Evolutionary conservation across 2,797 vertebrate species (phyloP), one percentile per base, ranked within the genome.

Genomic region (Rousettus madagascariensis): DNA sequence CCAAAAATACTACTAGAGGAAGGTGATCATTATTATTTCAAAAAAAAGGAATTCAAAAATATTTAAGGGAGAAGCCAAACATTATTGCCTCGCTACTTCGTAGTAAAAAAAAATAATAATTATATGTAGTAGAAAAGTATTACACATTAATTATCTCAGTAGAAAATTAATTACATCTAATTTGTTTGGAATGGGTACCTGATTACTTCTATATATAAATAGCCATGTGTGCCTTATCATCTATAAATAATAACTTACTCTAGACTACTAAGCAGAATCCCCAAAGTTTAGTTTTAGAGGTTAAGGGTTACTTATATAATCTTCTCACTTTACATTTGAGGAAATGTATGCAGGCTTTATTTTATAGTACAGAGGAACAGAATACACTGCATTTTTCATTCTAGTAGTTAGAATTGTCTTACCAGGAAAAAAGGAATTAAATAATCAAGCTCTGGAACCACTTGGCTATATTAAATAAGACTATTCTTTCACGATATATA

Each of bases 141-240:
- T 74, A 92, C 5, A 83, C 12, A 63, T 94, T 77, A 86, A 91
- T 66, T 91, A 22, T 15, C 43, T 94, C 86, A 41, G 71, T 46
- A 89, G 66, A 94, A 96, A 95, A 83, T 79, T 69, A 90, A 95
- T 88, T 89, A 95, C 51, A 66, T 72, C 41, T 86, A 84, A 91
- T 84, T 79, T 96, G 49, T 36, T 61, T 96, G 53, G 68, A 89
- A 91, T 38, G 59, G 24, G 28, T 24, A 88, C 53, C 15, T 20
- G 68, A 71, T 57, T 15, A 55, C 38, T 89, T 86, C 9, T 13
- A n/a, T 59, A 77, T 38, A 78, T 68, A 88, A 92, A 69, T 8
- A 69, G 13, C n/a, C 24, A 33, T 13, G 22, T 69, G 36, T 91
- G 28, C 28, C 22, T 66, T 91, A 55, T 89, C 36, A 71, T 96